Conservation (phyloP, 2,797 vertebrate genomes). For the Gorsachius magnificus region DNA sequence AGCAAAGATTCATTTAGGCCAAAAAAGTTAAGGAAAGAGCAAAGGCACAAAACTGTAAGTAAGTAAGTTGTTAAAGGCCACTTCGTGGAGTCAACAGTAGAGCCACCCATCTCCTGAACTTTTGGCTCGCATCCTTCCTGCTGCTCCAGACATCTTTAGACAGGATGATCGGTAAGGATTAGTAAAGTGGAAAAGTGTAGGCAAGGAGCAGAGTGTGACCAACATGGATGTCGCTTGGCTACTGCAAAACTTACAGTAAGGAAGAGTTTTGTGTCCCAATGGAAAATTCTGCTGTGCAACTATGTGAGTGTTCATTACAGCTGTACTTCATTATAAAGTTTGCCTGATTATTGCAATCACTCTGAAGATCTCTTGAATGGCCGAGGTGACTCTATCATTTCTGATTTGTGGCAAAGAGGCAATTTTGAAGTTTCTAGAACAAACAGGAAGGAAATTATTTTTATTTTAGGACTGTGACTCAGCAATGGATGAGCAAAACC, state of each 20-base stretch:
- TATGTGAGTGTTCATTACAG: not conserved
- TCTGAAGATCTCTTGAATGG: constrained; percentile 33
- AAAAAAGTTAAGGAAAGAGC: not conserved
- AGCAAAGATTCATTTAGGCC: not conserved
- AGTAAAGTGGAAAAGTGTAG: not conserved
- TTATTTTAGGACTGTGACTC: constrained; percentile 56
- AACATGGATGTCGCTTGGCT: not conserved
- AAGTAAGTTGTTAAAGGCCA: not conserved
- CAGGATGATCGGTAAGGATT: not conserved
- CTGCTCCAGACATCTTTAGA: not conserved
- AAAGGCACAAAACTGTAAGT: not conserved
- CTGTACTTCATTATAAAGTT: constrained; percentile 38
- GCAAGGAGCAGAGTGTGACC: not conserved
- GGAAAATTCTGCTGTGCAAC: constrained; percentile 9
- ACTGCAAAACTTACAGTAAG: not conserved
- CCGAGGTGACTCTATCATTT: constrained; percentile 16
- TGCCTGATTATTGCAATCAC: constrained; percentile 48
- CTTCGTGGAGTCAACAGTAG: rapidly evolving
- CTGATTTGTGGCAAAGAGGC: constrained; percentile 36
- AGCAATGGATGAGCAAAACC: constrained; percentile 27
- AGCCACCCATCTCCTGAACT: not conserved
- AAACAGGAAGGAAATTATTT: constrained; percentile 40
- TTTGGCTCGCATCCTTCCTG: not conserved
- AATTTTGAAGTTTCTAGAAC: constrained; percentile 44
- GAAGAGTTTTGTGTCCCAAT: not conserved